Evolutionary conservation across 2,888 invertebrate genomes (phyloP).

Genomic region (Oscheius sp.): DNA sequence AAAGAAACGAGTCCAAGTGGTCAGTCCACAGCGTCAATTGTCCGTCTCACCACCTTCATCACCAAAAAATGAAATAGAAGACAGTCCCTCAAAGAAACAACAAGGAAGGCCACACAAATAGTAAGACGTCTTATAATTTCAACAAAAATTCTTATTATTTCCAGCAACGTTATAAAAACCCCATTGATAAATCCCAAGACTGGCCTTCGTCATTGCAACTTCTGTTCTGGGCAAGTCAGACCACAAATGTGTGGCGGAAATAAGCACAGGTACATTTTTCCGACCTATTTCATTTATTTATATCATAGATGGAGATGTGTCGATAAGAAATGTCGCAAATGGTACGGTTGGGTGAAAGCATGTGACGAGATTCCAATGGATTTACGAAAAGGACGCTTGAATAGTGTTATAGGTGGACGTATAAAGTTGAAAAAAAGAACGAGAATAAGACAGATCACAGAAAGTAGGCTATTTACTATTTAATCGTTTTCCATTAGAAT

Average conservation of each 20-base stretch:
- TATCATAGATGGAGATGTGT: slow-evolving; percentile 65
- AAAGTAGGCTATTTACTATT: neutral
- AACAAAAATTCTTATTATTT: neutral
- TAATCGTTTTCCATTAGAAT: neutral
- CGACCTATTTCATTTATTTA: neutral
- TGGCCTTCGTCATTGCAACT: slow-evolving; percentile 50
- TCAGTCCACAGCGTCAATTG: slow-evolving; percentile 16
- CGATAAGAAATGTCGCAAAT: slow-evolving; percentile 68
- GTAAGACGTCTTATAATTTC: slow-evolving; percentile 23
- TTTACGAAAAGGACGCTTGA: slow-evolving; percentile 45
- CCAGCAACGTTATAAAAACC: slow-evolving; percentile 61
- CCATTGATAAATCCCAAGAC: slow-evolving; percentile 50
- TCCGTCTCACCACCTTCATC: slow-evolving; percentile 21
- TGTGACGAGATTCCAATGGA: slow-evolving; percentile 66
- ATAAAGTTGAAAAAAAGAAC: neutral
- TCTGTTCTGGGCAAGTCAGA: slow-evolving; percentile 57
- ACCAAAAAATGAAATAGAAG: neutral
- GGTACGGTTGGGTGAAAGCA: slow-evolving; percentile 68
- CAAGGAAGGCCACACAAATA: slow-evolving; percentile 44
- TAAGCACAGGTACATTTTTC: slow-evolving; percentile 37
- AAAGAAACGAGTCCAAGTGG: neutral
- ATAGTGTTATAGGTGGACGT: slow-evolving; percentile 20
- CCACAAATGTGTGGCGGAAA: slow-evolving; percentile 60
- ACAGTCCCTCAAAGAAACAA: neutral
- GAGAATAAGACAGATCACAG: neutral